Percentiles rank a stretch among this genome's conserved stretches.
phyloP scores from a whole-genome alignment of 2,113 vertebrate genomes.

The Thymallus thymallus region DNA sequence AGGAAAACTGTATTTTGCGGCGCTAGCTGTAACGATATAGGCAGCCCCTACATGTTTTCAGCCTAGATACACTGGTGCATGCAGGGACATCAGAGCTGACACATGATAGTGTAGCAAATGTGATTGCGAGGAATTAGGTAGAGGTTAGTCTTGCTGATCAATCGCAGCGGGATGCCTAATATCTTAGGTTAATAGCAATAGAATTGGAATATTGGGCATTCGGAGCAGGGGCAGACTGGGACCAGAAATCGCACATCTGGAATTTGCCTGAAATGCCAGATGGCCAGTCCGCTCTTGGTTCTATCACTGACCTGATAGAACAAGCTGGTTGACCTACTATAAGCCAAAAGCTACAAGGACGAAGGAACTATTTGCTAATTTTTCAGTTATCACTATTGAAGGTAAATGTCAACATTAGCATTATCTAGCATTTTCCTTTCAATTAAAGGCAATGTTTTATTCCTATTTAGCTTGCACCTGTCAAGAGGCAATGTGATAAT shows the following conservation, averaged over 20 bases:
- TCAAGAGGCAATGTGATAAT: too few relatives aligned
- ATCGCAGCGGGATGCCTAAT: background rate
- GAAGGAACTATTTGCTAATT: background rate
- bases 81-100: conserved; percentile 3
- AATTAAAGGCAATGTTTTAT: background rate
- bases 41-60: conserved; percentile 29
- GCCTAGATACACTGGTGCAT: conserved; percentile 7
- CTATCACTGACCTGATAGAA: background rate
- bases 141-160: conserved; percentile 28
- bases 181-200: conserved; percentile 5
- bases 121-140: conserved; percentile 30
- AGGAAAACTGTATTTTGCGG: conserved; percentile 28
- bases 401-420: background rate
- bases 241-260: too few relatives aligned
- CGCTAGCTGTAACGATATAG: conserved; percentile 17
- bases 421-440: background rate
- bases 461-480: too few relatives aligned
- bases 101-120: conserved; percentile 38
- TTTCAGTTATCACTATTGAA: background rate
- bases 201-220: background rate
- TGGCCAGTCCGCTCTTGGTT: background rate
- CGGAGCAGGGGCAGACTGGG: background rate
- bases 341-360: background rate
- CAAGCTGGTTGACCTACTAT: background rate
- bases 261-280: too few relatives aligned